These are phyloP conservation scores for Dermochelys coriacea DNA, from an alignment of 2,797 vertebrate species.

Conservation along the genomic window DNA sequence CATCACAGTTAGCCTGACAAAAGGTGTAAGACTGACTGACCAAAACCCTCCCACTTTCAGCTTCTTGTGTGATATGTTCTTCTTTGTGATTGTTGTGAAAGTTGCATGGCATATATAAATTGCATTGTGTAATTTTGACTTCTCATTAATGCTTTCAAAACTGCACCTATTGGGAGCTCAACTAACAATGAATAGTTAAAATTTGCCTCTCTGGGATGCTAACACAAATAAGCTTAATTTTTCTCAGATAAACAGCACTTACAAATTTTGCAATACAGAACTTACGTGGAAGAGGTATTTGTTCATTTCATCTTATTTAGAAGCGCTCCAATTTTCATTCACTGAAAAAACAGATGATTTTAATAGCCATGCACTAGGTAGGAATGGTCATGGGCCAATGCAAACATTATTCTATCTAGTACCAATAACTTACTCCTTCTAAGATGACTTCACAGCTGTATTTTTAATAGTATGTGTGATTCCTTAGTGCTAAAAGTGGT, in stretches of 20 bases:
- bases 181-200: not conserved
- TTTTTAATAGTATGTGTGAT: constrained; percentile 43
- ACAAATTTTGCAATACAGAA: not conserved
- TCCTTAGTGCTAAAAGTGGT: not conserved
- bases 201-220: not conserved
- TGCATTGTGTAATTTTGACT: not conserved
- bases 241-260: not conserved
- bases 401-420: not conserved
- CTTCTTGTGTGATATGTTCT: not conserved
- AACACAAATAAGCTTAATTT: not conserved
- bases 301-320: not conserved
- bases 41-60: not conserved
- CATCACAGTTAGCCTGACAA: not conserved
- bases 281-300: not conserved
- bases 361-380: accelerated
- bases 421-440: not conserved
- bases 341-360: not conserved
- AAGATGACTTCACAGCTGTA: not conserved
- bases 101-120: accelerated
- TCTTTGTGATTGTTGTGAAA: accelerated
- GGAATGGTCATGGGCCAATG: not conserved
- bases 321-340: not conserved
- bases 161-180: accelerated
- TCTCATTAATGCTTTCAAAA: not conserved
- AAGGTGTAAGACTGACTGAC: not conserved